Evolutionary conservation across 2,888 invertebrate genomes (phyloP).

Genomic region (Hoplodrina blanda): DNA sequence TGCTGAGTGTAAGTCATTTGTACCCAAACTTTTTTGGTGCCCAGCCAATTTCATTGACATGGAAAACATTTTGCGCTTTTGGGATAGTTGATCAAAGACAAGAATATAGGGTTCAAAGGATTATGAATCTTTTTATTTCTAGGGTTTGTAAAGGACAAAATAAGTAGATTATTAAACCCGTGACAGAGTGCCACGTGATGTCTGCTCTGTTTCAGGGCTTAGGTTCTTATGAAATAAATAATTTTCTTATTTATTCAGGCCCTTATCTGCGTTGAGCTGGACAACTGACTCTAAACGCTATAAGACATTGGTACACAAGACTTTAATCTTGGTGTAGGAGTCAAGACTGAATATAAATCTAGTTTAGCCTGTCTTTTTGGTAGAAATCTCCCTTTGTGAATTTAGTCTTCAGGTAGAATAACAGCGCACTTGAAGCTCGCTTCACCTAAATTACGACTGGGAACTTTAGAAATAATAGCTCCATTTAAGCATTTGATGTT

Average conservation of each 20-base stretch:
- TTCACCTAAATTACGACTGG: too few relatives aligned
- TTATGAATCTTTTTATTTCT: neutral
- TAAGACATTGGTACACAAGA: neutral
- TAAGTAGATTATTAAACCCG: neutral
- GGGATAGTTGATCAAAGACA: constrained; percentile 15
- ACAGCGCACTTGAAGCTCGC: too few relatives aligned
- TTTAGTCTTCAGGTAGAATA: too few relatives aligned
- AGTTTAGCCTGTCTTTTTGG: too few relatives aligned
- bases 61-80: constrained; percentile 14
- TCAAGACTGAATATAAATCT: neutral
- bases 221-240: constrained; percentile 7
- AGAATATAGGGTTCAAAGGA: neutral
- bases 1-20: constrained; percentile 8
- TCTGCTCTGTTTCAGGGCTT: neutral
- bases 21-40: constrained; percentile 15
- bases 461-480: too few relatives aligned
- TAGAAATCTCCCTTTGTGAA: neutral
- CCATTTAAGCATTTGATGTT: too few relatives aligned
- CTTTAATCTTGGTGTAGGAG: neutral
- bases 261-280: neutral
- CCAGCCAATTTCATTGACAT: constrained; percentile 17
- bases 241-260: constrained; percentile 11
- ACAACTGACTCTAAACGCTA: neutral
- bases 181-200: constrained; percentile 3
- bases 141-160: neutral